Base-by-base conservation (phyloP, 53 echinoderm and acorn worm species). In the Zoroaster sp. region DNA sequence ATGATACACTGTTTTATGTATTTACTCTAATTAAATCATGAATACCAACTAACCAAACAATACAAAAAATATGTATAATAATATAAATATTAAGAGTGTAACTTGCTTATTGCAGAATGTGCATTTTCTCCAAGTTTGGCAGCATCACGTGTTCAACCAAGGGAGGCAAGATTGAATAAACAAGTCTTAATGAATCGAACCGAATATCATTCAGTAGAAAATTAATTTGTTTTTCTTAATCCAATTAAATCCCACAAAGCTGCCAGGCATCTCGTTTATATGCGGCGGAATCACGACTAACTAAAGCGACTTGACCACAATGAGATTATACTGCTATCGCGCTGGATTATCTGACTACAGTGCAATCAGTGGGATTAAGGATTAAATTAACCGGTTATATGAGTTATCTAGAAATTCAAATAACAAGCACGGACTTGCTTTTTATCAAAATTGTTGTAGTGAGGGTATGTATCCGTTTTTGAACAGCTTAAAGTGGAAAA, bases 251-350 rank as follows among this genome's bases (percentile, higher is more conserved):
- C 45, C 36, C 25, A 3, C 41, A 43, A 33, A 66, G 82, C 68
- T 67, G 12, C 13, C 67, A 43, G 23, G 40, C 68, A 43, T 33
- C 30, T 43, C 41, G 3, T 33, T 34, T 7, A 82, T 12, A 36
- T 36, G 40, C 63, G 76, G 38, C 18, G 40, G 59, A 63, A 40
- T 79, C 79, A 79, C 59, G 79, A 79, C 79, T 20, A 13, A 37
- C 79, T 35, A 82, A 82, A 82, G 66, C 68, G 6, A 40, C 42
- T 30, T 32, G 43, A 82, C 82, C 45, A 82, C 66, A 82, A 82
- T 82, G 34, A 41, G 68, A 82, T 80, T 80, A 80, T 20, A 25
- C 39, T 42, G 68, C 44, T 44, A 45, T 32, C 35, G 21, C 41
- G 17, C 32, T 42, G 43, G 66, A 17, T 40, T 28, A 39, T 42